A percentile compares a stretch with the other conserved stretches of the same genome.
Evolutionary conservation across 2,113 vertebrate species (phyloP).

Genomic region (Gymnorhina tibicen): DNA sequence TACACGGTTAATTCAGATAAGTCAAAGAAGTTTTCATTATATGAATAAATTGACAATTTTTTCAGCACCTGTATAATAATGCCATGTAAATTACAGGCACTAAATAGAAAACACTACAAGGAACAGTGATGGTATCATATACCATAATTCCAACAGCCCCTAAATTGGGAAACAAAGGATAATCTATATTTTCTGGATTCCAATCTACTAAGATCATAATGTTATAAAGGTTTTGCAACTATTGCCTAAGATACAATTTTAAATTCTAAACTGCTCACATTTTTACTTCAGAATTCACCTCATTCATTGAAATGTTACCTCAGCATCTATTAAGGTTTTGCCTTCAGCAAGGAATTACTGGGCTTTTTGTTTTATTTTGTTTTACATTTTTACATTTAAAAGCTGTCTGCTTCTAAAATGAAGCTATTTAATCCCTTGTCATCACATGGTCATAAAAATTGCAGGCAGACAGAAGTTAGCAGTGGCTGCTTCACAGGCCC

Average conservation of each 20-base stretch:
- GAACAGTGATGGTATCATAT: not conserved
- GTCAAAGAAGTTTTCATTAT: not conserved
- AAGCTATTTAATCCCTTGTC: constrained; percentile 76
- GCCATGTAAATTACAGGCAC: not conserved
- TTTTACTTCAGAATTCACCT: constrained; percentile 43
- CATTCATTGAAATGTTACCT: constrained; percentile 47
- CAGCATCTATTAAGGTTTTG: constrained; percentile 37
- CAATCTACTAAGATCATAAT: not conserved
- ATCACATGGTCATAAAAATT: constrained; percentile 78
- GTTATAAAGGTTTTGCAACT: constrained; percentile 9
- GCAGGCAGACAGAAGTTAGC: constrained; percentile 74
- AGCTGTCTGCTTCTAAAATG: constrained; percentile 64
- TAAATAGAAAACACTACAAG: constrained; percentile 15
- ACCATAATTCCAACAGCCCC: not conserved
- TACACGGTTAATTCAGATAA: not conserved
- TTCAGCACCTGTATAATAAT: not conserved
- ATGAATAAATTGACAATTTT: not conserved
- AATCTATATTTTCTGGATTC: constrained; percentile 7
- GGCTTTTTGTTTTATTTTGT: constrained; percentile 32
- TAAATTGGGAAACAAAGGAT: not conserved
- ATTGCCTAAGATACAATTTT: not conserved
- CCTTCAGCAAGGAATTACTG: constrained; percentile 58
- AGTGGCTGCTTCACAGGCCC: constrained; percentile 75
- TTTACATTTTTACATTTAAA: constrained; percentile 59
- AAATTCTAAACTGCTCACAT: constrained; percentile 14